These are phyloP conservation scores for Noctua janthina DNA, from an alignment of 2,888 invertebrate genomes.

Conservation along the genomic window DNA sequence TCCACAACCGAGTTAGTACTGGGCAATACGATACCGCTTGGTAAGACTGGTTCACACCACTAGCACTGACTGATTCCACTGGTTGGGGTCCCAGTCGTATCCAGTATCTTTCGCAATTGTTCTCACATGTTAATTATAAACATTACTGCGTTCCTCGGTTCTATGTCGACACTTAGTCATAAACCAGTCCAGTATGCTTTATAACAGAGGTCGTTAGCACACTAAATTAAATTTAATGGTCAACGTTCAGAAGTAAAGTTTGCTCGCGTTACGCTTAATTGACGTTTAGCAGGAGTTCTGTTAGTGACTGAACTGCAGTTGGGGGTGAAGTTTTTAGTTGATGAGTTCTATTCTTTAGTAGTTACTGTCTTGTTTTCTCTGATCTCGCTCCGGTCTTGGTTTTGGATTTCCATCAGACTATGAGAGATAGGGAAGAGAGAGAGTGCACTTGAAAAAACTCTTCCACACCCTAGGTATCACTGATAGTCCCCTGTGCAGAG, in stretches of 20 bases:
- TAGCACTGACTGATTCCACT: too few species aligned
- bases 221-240: slow-evolving; percentile 78
- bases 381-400: neutral
- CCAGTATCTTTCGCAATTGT: slow-evolving; percentile 32
- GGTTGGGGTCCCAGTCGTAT: slow-evolving; percentile 35
- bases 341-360: slow-evolving; percentile 16
- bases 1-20: too few species aligned
- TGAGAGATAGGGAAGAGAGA: neutral
- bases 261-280: slow-evolving; percentile 54
- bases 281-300: slow-evolving; percentile 55
- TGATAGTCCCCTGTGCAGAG: too few species aligned
- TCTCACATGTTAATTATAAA: slow-evolving; percentile 75
- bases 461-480: too few species aligned
- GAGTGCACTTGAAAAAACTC: neutral
- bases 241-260: slow-evolving; percentile 68
- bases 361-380: neutral
- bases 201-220: slow-evolving; percentile 73
- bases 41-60: too few species aligned
- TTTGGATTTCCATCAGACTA: neutral
- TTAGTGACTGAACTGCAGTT: slow-evolving; percentile 26
- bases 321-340: slow-evolving; percentile 24
- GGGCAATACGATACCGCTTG: too few species aligned
- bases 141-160: slow-evolving; percentile 74
- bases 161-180: slow-evolving; percentile 72
- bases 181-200: slow-evolving; percentile 71